Base-by-base conservation (phyloP, 2,888 invertebrate genomes). In the Drosophila cracens region DNA sequence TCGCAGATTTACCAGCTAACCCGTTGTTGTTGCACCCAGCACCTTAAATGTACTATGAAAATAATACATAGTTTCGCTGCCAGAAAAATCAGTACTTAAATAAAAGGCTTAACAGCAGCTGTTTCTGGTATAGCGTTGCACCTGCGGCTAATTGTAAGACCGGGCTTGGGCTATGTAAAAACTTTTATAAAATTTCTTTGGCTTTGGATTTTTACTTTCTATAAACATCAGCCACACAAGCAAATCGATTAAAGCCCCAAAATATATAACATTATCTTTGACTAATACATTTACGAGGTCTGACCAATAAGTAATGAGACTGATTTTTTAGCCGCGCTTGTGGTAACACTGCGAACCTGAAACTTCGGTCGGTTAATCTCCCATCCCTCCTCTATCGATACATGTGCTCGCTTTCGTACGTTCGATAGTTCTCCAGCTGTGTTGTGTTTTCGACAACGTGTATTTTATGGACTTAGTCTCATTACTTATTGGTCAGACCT, bases 1-100 rank as follows among this genome's bases (percentile, higher is more conserved):
- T 54, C 59, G 29, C 49, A 43, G 63, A 69, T 63, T 69, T 66
- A 43, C 58, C 40, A 64, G 68, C 54, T 46, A 52, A 62, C 53
- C 48, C 4, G 40, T 49, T 72, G 69, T 65, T 72, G 51, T 60
- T 64, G 11, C 52, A 72, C 53, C 68, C 13, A 29, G 10, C 21
- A 43, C 21, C 21, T 21, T 5, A 54, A 38, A 38, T 29, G 27
- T 29, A 56, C 40, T n/a, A 56, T 38, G 27, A 25, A 13, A 29
- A 29, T n/a, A 8, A 13, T n/a, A 1, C 2, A 7, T 4, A 16
- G 10, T 56, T 38, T 56, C 4, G 10, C 18, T 18, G 11, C 7
- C 8, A 46, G 7, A 46, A 25, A 46, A 46, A 16, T 25, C 1
- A 25, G 25, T 21, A 7, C 13, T 13, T 21, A 0, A 1, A 21